Evolutionary conservation across 2,113 vertebrate genomes (phyloP), one percentile per base, ranked within the genome.

Genomic region (Noturus placidus): DNA sequence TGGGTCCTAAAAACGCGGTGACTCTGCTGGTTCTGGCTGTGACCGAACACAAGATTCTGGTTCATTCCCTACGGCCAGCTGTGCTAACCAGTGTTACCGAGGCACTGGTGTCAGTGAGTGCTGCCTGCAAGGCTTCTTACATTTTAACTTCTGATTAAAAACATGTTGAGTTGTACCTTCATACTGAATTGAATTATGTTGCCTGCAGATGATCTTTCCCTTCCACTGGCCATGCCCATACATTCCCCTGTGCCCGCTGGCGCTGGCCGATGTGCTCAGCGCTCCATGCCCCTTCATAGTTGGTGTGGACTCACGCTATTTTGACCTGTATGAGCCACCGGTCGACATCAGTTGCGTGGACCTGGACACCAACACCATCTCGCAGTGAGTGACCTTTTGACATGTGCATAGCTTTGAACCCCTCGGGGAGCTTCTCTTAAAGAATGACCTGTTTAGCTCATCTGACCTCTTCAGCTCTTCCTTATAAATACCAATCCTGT

Each of bases 141-240:
- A 25, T 42, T 22, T 85, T 61, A 57, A 50, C 10, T 84, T 6
- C 8, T 57, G 19, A 72, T 57, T 56, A 46, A 38, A 42, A 15
- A 77, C 4, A 0, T 76, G 19, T 59, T 25, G 0, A 15, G 35
- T 30, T 85, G 20, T 59, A 27, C 19, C n/a, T 52, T 5, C 2
- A 85, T 81, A 22, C 0, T 50, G 8, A 69, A 19, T 25, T 65
- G 33, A n/a, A 52, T 35, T 86, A 57, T 77, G 54, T 89, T 74
- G 87, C 61, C 90, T 90, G 86, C 84, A 99, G 98, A 98, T 99
- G 97, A 99, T 99, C 78, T 99, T 99, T 91, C 98, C 98, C 86
- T 99, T 99, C 94, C 98, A 99, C 69, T 99, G 98, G 98, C 98
- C 98, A 0, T 99, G 98, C 91, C 98, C 98, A 0, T 99, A 99